Conservation (phyloP, 1,140 invertebrate species). For the Triops longicaudatus region DNA sequence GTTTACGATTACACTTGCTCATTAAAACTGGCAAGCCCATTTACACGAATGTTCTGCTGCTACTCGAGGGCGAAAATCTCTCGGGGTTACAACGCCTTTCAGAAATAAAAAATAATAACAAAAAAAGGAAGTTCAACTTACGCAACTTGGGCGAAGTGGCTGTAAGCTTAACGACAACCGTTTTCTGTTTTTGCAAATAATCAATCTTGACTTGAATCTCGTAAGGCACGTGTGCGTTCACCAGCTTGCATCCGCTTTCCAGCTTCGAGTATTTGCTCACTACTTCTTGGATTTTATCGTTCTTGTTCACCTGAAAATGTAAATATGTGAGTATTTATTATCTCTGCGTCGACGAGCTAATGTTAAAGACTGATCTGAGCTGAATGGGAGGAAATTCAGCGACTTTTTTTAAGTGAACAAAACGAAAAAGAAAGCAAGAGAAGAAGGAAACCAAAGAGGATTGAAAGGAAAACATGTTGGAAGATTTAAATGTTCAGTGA, state of each 20-base stretch:
- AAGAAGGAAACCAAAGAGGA: not conserved
- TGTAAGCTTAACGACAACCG: not conserved
- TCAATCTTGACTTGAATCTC: not conserved
- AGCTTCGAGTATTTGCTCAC: not conserved
- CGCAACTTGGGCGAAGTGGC: not conserved
- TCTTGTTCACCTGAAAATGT: not conserved
- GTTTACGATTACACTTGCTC: too few species aligned
- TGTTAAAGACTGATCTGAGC: too few species aligned
- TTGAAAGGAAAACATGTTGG: not conserved
- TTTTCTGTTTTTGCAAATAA: not conserved
- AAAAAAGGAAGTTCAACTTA: not conserved
- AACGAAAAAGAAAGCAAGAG: not conserved
- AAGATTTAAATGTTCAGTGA: not conserved
- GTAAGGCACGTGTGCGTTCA: not conserved
- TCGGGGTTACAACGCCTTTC: not conserved
- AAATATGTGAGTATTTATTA: not conserved
- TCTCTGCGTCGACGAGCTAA: too few species aligned
- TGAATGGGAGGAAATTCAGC: not conserved
- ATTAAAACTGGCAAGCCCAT: too few species aligned
- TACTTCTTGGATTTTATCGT: not conserved
- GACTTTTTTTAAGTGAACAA: not conserved
- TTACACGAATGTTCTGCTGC: not conserved
- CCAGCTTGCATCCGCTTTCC: not conserved
- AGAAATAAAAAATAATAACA: not conserved
- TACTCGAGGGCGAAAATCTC: not conserved